Percentiles rank a stretch among this genome's conserved stretches.
These are phyloP conservation scores for Hipposideros larvatus DNA, from an alignment of 2,797 vertebrate genomes.

Conservation along the genomic window DNA sequence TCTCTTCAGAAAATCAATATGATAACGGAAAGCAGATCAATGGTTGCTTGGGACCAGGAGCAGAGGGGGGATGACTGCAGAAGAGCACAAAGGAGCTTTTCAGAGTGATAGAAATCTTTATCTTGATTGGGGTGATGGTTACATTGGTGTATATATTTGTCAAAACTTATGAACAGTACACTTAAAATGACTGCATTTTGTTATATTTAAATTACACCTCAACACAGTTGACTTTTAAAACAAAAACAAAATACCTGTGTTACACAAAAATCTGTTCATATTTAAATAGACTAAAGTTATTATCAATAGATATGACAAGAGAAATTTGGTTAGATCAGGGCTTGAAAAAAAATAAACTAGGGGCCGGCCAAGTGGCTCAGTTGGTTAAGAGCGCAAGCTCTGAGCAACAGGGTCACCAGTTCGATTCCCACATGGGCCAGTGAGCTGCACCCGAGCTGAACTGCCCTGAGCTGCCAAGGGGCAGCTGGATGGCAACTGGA, in stretches of 20 bases:
- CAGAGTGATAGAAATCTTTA: neutral
- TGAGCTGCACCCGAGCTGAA: too few species aligned
- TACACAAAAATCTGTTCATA: neutral
- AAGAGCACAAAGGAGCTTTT: neutral
- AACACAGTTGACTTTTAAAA: neutral
- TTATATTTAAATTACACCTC: neutral
- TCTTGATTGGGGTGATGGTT: neutral
- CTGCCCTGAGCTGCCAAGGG: too few species aligned
- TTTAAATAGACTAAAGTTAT: neutral
- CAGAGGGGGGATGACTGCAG: neutral
- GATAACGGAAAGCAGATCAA: constrained; percentile 21
- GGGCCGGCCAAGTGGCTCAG: too few species aligned
- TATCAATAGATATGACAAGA: neutral
- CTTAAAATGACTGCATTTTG: neutral
- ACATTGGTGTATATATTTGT: neutral
- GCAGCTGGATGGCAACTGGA: too few species aligned
- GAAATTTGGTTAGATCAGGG: neutral
- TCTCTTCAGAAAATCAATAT: constrained; percentile 53
- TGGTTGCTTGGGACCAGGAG: neutral
- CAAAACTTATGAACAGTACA: neutral
- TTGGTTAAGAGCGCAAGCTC: too few species aligned
- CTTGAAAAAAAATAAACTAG: neutral
- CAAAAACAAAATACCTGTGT: neutral
- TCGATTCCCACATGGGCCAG: too few species aligned
- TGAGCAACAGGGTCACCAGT: too few species aligned